A percentile compares a stretch with the other conserved stretches of the same genome.
Conservation (phyloP, 2,797 vertebrate genomes). For the Steatocranus sp. region DNA sequence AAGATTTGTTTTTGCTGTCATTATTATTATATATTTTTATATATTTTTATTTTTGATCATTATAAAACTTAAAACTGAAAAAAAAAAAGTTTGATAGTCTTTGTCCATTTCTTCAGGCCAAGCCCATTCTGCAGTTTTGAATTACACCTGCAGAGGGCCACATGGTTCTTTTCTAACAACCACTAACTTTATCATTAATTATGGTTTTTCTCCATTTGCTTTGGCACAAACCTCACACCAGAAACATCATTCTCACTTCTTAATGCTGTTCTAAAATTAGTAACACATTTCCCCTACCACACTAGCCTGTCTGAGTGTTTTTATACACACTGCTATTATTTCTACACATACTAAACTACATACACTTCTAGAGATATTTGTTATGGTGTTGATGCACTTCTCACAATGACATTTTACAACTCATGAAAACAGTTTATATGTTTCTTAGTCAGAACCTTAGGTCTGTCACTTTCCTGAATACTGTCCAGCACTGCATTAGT, state of each 20-base stretch:
- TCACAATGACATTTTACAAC: background rate
- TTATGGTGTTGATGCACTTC: background rate
- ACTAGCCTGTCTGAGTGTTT: background rate
- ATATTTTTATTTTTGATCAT: background rate
- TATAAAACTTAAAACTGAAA: background rate
- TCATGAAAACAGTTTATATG: background rate
- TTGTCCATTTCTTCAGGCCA: background rate
- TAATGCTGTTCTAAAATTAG: background rate
- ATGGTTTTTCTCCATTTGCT: background rate
- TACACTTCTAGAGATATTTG: background rate
- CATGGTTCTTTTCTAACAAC: background rate
- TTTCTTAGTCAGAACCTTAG: background rate
- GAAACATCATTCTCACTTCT: background rate
- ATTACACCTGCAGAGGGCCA: background rate
- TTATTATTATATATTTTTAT: background rate
- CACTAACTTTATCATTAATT: background rate
- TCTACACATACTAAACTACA: background rate
- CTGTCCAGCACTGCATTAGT: background rate
- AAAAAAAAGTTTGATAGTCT: background rate
- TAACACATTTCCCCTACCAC: background rate
- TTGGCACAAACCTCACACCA: background rate
- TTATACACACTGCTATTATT: background rate
- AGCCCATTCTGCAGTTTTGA: background rate
- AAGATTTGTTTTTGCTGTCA: background rate
- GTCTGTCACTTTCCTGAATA: background rate